Conservation (phyloP, 92 coral and sea anemone genomes). For the Plumapathes pennacea region DNA sequence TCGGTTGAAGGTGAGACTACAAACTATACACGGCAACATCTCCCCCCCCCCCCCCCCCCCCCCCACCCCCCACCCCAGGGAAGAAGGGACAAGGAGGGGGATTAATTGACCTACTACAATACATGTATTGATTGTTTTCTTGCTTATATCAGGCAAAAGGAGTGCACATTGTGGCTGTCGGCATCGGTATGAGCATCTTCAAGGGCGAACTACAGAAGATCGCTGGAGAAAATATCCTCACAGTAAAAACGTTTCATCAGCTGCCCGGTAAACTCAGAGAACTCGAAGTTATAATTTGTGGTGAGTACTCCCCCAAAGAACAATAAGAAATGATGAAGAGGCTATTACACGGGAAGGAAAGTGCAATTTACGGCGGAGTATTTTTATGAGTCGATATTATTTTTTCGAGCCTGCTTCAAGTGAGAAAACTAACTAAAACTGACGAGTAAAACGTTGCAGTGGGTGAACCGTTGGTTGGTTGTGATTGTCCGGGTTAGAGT, state of each 20-base stretch:
- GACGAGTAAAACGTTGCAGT: too few species aligned
- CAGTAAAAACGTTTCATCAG: constrained; percentile 2
- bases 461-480: too few species aligned
- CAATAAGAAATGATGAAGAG: neutral
- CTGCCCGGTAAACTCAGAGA: constrained; percentile 1
- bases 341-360: neutral
- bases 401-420: too few species aligned
- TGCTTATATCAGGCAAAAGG: constrained; percentile 9
- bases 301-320: constrained; percentile 4
- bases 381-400: too few species aligned
- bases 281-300: constrained; percentile 1
- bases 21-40: neutral
- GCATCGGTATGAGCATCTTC: neutral
- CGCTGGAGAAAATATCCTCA: constrained; percentile 7
- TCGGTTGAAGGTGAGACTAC: constrained; percentile 3
- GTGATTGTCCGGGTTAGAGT: too few species aligned
- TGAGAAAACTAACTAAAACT: too few species aligned
- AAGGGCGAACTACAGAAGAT: neutral
- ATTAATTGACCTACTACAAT: too few species aligned
- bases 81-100: too few species aligned
- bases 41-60: too few species aligned
- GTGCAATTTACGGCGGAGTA: too few species aligned
- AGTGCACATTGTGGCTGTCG: constrained; percentile 11
- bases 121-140: neutral
- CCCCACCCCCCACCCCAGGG: too few species aligned